phyloP scores from a whole-genome alignment of 2,888 invertebrate species.

The Stenichneumon culpator region DNA sequence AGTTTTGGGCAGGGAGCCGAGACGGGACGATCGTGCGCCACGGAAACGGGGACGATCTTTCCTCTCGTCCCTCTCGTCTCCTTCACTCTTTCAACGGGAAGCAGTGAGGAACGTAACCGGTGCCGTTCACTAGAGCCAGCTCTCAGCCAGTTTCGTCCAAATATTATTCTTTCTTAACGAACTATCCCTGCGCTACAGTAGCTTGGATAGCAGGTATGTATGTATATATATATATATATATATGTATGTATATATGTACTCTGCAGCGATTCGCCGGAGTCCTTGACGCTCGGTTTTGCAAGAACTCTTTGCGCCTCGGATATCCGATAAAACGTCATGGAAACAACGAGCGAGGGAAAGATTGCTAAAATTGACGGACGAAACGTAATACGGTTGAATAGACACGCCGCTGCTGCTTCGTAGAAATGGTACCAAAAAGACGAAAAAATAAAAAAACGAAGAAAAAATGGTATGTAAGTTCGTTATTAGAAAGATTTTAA shows the following conservation, averaged over 20 bases:
- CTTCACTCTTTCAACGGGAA: slow-evolving; percentile 48
- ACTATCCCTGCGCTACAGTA: slow-evolving; percentile 67
- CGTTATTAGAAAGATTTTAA: background rate
- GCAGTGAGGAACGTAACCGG: slow-evolving; percentile 34
- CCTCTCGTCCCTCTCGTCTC: slow-evolving; percentile 4
- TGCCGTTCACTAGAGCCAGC: slow-evolving; percentile 2
- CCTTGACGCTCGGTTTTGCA: slow-evolving; percentile 33
- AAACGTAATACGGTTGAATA: background rate
- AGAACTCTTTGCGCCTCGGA: slow-evolving; percentile 26
- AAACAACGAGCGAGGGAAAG: slow-evolving; percentile 11
- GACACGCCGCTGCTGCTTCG: background rate
- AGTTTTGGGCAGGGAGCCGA: slow-evolving; percentile 55
- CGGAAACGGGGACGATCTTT: slow-evolving; percentile 56
- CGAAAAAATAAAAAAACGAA: background rate
- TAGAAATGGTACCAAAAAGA: background rate
- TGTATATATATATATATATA: slow-evolving; percentile 21
- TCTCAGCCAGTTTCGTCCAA: slow-evolving; percentile 68
- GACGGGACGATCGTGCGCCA: slow-evolving; percentile 57
- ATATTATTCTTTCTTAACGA: slow-evolving; percentile 76
- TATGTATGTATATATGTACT: slow-evolving; percentile 27
- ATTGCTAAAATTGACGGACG: background rate
- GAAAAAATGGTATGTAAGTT: background rate
- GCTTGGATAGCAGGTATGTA: slow-evolving; percentile 8
- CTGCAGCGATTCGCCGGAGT: slow-evolving; percentile 25
- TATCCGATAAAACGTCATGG: background rate